These are phyloP conservation scores for Hoplias malabaricus DNA, from an alignment of 2,113 vertebrate genomes.

Conservation along the genomic window DNA sequence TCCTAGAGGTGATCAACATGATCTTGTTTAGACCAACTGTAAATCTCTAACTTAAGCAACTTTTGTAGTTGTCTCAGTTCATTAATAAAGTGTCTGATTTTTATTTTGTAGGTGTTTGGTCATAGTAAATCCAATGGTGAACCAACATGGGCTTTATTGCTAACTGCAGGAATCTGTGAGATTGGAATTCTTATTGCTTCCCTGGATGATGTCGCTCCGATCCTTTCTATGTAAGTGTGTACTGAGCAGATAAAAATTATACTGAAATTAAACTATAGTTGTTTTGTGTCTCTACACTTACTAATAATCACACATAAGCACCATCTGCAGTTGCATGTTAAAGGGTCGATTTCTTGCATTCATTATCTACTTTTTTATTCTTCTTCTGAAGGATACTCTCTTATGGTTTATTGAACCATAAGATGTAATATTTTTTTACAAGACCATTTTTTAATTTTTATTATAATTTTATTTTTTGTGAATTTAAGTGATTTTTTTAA, in stretches of 20 bases:
- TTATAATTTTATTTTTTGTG: too few species aligned
- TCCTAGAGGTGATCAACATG: slow-evolving; percentile 78
- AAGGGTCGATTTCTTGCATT: too few species aligned
- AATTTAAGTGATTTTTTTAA: too few species aligned
- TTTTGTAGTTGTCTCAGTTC: not conserved
- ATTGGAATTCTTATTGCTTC: slow-evolving; percentile 94
- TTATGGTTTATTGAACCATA: too few species aligned
- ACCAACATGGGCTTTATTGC: slow-evolving; percentile 92
- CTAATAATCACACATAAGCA: not conserved
- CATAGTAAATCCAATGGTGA: slow-evolving; percentile 93
- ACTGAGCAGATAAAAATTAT: too few species aligned
- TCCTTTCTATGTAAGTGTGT: slow-evolving; percentile 88
- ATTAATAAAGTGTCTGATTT: not conserved
- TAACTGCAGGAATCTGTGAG: slow-evolving; percentile 92
- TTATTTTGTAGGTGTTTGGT: slow-evolving; percentile 82
- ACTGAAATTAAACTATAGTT: too few species aligned
- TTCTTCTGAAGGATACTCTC: too few species aligned
- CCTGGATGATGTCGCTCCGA: slow-evolving; percentile 89
- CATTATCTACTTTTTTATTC: too few species aligned
- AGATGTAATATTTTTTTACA: too few species aligned
- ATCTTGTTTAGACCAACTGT: not conserved
- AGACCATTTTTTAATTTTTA: too few species aligned
- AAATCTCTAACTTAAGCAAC: not conserved
- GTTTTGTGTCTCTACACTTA: too few species aligned
- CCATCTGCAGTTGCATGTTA: too few species aligned